Conservation (phyloP, 2,888 invertebrate genomes). For the Colletes collaris region DNA sequence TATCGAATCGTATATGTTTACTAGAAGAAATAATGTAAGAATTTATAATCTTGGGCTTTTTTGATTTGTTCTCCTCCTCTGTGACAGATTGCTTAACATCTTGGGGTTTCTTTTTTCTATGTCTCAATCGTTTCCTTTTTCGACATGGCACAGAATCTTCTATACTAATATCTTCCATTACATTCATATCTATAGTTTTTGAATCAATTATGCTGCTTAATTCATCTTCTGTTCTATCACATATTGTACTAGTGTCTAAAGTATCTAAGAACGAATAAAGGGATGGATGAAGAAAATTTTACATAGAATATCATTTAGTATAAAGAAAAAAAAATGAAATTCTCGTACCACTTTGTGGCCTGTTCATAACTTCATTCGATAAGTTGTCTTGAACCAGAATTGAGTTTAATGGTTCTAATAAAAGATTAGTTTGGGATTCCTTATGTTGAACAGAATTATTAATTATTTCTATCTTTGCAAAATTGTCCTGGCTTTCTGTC, state of each 20-base stretch:
- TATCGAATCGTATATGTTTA: constrained; percentile 76
- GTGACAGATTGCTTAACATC: background rate
- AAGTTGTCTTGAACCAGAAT: background rate
- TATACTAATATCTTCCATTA: constrained; percentile 41
- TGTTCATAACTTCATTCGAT: background rate
- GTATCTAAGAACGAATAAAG: background rate
- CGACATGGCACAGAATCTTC: constrained; percentile 7
- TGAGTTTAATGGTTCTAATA: background rate
- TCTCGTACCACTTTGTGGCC: background rate
- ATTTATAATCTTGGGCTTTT: constrained; percentile 73
- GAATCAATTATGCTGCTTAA: constrained; percentile 42
- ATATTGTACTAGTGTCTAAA: constrained; percentile 33
- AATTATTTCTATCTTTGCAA: background rate
- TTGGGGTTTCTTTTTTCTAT: constrained; percentile 37
- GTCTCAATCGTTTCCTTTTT: constrained; percentile 70
- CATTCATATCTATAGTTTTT: constrained; percentile 52
- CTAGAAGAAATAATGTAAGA: constrained; percentile 63
- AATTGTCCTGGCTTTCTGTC: background rate
- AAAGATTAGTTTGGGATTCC: constrained; percentile 8
- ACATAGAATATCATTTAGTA: background rate
- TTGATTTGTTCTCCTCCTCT: constrained; percentile 28
- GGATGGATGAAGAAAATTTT: background rate
- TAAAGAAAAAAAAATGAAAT: background rate
- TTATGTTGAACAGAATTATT: constrained; percentile 5
- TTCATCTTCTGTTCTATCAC: constrained; percentile 59